phyloP scores from a whole-genome alignment of 2,888 invertebrate species.

The Noctua janthina region DNA sequence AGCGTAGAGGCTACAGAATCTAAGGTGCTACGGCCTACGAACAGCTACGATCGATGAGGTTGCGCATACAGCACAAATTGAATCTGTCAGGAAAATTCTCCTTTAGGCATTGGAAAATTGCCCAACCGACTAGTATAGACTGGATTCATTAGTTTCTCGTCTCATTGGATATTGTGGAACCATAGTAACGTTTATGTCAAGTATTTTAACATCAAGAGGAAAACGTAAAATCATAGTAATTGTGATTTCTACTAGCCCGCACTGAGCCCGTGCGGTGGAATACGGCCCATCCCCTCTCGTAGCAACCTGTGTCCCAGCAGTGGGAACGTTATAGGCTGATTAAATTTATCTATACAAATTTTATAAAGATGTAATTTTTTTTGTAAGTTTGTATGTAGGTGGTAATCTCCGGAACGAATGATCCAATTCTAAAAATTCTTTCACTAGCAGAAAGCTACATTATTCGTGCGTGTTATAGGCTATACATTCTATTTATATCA shows the following conservation, averaged over 20 bases:
- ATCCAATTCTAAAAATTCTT: too few species aligned
- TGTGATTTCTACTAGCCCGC: background rate
- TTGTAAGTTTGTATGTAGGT: too few species aligned
- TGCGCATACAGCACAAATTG: constrained; percentile 33
- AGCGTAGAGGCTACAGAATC: background rate
- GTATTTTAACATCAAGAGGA: background rate
- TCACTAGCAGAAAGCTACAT: too few species aligned
- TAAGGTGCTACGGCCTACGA: constrained; percentile 6
- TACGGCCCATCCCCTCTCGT: too few species aligned
- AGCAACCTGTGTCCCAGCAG: too few species aligned
- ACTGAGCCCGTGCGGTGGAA: background rate
- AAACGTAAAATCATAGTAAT: background rate
- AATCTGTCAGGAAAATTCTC: constrained; percentile 13
- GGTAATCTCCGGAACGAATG: too few species aligned
- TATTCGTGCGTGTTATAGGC: too few species aligned
- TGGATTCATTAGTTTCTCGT: background rate
- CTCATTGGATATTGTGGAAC: background rate
- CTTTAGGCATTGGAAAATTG: constrained; percentile 30
- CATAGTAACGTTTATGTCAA: background rate
- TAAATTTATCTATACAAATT: too few species aligned
- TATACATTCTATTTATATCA: too few species aligned
- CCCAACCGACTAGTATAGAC: constrained; percentile 16
- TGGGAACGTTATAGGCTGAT: too few species aligned
- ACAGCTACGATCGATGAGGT: constrained; percentile 30
- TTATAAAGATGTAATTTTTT: too few species aligned